Evolutionary conservation across 2,113 vertebrate genomes (phyloP), one percentile per base, ranked within the genome.

Genomic region (Python bivittatus): DNA sequence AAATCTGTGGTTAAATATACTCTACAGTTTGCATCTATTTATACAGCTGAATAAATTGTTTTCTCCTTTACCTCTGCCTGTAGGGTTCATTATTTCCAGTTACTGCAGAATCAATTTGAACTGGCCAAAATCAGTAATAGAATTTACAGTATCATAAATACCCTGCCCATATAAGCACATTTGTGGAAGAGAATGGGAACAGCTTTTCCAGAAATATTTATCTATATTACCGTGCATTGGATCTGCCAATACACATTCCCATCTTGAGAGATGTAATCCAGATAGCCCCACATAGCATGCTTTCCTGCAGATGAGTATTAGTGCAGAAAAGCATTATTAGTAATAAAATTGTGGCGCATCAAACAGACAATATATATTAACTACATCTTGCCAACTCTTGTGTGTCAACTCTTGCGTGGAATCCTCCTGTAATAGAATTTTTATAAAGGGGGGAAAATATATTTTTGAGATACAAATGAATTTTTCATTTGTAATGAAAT

Each of bases 31-130:
- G 96, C 68, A 79, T 38, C 33, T 97, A 97, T 97, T 97, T 94
- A 95, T 96, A 94, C 48, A 96, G 93, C 91, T 94, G 95, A 23
- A 93, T 97, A 96, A 96, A 87, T 96, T 91, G 79, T 72, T 54
- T 60, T 22, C 72, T 1, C 0, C 83, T 88, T 95, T 95, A 93
- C 88, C 92, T 97, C 90, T 96, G 93, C 94, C 96, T 96, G 90
- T 95, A 97, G 97, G 96, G 95, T 98, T 97, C 97, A 97, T 98
- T 97, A 98, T 97, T 98, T 97, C 97, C 96, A 97, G 97, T 97
- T 98, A 97, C 96, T 97, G 96, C 95, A 97, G 97, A 97, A 97
- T 98, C 97, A 97, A 97, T 97, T 96, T 96, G 96, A 97, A 97
- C 96, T 97, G 96, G 96, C 96, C 96, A 96, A 98, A 98, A 98